These are phyloP conservation scores for Hypomesus transpacificus DNA, from an alignment of 2,113 vertebrate genomes.

Conservation along the genomic window DNA sequence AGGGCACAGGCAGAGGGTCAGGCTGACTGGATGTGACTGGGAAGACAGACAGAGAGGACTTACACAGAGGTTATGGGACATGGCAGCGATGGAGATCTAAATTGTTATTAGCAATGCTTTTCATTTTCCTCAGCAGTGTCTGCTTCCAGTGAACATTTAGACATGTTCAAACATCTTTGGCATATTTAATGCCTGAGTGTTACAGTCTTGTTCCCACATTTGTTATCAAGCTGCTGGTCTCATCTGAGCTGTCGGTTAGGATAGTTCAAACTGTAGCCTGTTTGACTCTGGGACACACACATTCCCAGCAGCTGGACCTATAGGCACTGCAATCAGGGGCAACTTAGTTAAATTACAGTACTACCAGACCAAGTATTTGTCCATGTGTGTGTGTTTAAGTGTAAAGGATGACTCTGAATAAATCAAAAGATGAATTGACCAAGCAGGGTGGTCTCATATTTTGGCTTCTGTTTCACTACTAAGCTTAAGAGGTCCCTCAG, in stretches of 20 bases:
- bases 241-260: slow-evolving; percentile 55
- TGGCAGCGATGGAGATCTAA: too few species aligned
- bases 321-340: slow-evolving; percentile 47
- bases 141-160: background rate
- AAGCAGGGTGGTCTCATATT: slow-evolving; percentile 48
- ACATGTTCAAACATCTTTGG: background rate
- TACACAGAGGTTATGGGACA: background rate
- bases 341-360: slow-evolving; percentile 51
- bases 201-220: slow-evolving; percentile 30
- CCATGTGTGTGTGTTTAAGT: slow-evolving; percentile 17
- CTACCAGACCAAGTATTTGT: slow-evolving; percentile 46
- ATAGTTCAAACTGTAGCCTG: slow-evolving; percentile 50
- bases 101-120: background rate
- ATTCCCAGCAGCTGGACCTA: slow-evolving; percentile 56
- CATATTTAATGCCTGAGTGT: background rate
- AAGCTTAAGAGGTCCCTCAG: slow-evolving; percentile 47
- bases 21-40: slow-evolving; percentile 5
- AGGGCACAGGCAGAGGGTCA: background rate
- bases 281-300: slow-evolving; percentile 63
- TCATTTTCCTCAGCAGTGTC: background rate
- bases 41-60: background rate
- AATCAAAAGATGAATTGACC: slow-evolving; percentile 43
- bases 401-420: slow-evolving; percentile 16
- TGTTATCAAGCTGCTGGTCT: slow-evolving; percentile 48
- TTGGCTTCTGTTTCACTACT: slow-evolving; percentile 56